phyloP scores from a whole-genome alignment of 1,140 invertebrate genomes.

The Penaeus vannamei region DNA sequence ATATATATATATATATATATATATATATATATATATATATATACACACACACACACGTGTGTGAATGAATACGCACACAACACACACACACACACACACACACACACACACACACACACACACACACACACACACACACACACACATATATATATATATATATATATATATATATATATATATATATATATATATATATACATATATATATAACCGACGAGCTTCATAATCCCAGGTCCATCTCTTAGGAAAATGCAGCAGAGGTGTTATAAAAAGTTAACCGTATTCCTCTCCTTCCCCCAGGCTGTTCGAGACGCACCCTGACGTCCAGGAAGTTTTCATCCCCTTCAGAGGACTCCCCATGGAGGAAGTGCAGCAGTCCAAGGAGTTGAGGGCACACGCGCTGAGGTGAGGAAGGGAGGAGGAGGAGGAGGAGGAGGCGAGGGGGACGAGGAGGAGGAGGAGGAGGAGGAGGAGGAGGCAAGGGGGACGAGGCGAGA shows the following conservation, averaged over 20 bases:
- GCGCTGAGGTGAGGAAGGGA: slow-evolving; percentile 73
- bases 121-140: no score
- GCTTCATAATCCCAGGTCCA: background rate
- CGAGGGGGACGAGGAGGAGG: background rate
- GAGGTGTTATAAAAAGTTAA: background rate
- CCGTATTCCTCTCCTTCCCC: background rate
- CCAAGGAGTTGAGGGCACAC: slow-evolving; percentile 75
- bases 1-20: slow-evolving; percentile 19
- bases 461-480: background rate
- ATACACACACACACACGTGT: background rate
- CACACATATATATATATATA: slow-evolving; percentile 16
- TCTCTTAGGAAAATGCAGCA: background rate
- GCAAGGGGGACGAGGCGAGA: slow-evolving; percentile 26
- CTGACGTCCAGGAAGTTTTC: slow-evolving; percentile 77
- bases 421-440: background rate
- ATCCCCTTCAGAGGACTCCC: slow-evolving; percentile 76
- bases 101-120: no score
- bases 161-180: slow-evolving; percentile 26
- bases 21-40: background rate
- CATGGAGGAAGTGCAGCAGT: slow-evolving; percentile 74
- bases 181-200: slow-evolving; percentile 2
- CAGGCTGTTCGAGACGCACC: slow-evolving; percentile 78
- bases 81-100: no score
- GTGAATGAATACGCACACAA: background rate
- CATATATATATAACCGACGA: background rate